Conservation (phyloP, 53 echinoderm and acorn worm species). For the Temnopleurus reevesii region DNA sequence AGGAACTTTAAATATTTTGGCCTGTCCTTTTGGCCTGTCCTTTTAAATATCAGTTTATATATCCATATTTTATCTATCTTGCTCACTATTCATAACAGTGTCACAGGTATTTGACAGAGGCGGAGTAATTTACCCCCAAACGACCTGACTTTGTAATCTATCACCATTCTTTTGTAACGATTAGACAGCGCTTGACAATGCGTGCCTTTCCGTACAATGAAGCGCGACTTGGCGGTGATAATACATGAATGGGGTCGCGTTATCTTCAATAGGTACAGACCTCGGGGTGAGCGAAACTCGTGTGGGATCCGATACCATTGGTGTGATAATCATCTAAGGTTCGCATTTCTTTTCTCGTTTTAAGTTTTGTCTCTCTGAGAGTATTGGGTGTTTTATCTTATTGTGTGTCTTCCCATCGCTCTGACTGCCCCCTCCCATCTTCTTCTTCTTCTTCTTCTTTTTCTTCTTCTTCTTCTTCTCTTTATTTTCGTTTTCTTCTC, state of each 20-base stretch:
- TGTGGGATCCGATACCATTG: not conserved
- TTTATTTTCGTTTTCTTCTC: not conserved
- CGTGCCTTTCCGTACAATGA: not conserved
- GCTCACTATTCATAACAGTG: too few relatives aligned
- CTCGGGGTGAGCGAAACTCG: slow-evolving; percentile 23
- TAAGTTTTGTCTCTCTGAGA: too few relatives aligned
- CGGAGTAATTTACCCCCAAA: not conserved
- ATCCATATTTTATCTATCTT: too few relatives aligned
- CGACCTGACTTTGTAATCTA: not conserved
- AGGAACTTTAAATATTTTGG: too few relatives aligned
- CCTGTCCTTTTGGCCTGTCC: too few relatives aligned
- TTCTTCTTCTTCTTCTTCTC: not conserved
- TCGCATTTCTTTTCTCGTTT: not conserved
- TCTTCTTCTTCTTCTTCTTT: not conserved
- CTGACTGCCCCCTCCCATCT: not conserved
- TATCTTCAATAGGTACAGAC: slow-evolving; percentile 36
- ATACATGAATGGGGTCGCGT: not conserved
- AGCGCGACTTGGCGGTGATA: not conserved
- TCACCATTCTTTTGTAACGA: not conserved
- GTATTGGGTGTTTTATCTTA: too few relatives aligned
- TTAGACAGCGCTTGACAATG: not conserved
- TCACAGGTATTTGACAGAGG: not conserved
- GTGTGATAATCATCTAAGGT: not conserved
- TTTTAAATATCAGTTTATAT: too few relatives aligned
- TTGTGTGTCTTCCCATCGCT: not conserved